Evolutionary conservation across 2,113 vertebrate genomes (phyloP).

Genomic region (Danionella cerebrum): DNA sequence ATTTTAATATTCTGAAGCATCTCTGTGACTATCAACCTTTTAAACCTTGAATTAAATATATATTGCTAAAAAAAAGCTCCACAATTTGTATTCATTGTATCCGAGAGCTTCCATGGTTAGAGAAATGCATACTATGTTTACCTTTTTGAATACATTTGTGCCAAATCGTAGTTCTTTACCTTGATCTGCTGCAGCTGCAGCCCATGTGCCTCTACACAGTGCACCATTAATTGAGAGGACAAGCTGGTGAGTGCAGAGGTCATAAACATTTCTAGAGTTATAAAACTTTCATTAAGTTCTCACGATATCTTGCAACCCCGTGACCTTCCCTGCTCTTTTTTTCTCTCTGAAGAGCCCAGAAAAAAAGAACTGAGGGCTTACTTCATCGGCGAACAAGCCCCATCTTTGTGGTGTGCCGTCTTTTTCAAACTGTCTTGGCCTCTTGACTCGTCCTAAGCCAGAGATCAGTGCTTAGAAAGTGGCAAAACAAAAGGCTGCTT

Average conservation of each 20-base stretch:
- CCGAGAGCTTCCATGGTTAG: not conserved
- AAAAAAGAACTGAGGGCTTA: slow-evolving; percentile 47
- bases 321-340: slow-evolving; percentile 63
- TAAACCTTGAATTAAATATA: no score
- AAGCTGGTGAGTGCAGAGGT: slow-evolving; percentile 70
- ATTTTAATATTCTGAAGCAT: no score
- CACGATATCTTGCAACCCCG: slow-evolving; percentile 69
- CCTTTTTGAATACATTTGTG: not conserved
- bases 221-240: slow-evolving; percentile 63
- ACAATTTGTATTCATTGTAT: no score
- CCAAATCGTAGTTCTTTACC: not conserved
- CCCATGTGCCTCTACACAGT: slow-evolving; percentile 43
- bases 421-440: slow-evolving; percentile 74
- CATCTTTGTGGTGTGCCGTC: slow-evolving; percentile 64
- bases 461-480: slow-evolving; percentile 78
- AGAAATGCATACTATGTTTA: not conserved
- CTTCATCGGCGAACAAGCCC: slow-evolving; percentile 56
- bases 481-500: slow-evolving; percentile 75
- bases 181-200: slow-evolving; percentile 37
- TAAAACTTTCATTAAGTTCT: slow-evolving; percentile 83
- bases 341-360: slow-evolving; percentile 28
- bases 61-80: no score
- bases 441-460: slow-evolving; percentile 75
- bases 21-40: no score
- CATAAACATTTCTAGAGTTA: slow-evolving; percentile 82